A percentile compares a stretch with the other conserved stretches of the same genome.
These are phyloP conservation scores for Melierax canorus DNA, from an alignment of 2,113 vertebrate species.

Conservation along the genomic window DNA sequence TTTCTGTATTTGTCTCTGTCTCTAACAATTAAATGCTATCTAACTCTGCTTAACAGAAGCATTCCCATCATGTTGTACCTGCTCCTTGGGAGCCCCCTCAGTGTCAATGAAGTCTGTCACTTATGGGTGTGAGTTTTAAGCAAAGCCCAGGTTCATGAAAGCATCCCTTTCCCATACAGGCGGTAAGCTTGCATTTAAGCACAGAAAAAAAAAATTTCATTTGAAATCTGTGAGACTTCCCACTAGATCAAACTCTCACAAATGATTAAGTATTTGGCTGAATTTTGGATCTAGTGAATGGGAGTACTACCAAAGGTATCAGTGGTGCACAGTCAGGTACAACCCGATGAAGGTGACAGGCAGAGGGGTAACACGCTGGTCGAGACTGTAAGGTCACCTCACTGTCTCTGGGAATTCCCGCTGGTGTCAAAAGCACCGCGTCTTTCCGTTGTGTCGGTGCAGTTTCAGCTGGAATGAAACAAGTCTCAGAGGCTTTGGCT, in stretches of 20 bases:
- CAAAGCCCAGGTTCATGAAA: background rate
- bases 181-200: background rate
- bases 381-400: background rate
- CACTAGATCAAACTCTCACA: background rate
- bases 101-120: background rate
- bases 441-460: background rate
- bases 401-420: background rate
- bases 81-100: background rate
- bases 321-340: background rate
- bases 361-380: background rate
- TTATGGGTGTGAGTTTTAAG: background rate
- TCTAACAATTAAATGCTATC: background rate
- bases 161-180: background rate
- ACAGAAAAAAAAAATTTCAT: background rate
- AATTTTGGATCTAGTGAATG: background rate
- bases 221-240: background rate
- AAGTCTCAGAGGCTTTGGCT: background rate
- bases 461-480: background rate
- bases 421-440: fast-evolving
- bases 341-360: background rate
- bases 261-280: background rate
- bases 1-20: background rate
- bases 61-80: background rate
- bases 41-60: background rate
- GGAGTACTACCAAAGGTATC: background rate